These are phyloP conservation scores for Holcopasites calliopsidis DNA, from an alignment of 1,140 invertebrate species.

Conservation along the genomic window DNA sequence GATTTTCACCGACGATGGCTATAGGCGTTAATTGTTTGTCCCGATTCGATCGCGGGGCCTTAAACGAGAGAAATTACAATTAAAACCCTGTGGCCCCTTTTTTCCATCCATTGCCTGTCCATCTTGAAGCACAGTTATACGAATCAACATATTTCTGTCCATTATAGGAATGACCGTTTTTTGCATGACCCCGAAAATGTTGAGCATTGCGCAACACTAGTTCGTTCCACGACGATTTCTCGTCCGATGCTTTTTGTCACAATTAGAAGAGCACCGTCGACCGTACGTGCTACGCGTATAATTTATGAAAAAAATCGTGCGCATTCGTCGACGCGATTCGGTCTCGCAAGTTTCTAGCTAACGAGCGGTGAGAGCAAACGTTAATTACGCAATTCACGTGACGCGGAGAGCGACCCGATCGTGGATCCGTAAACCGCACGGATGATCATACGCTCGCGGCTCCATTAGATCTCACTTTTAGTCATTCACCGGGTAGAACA, in stretches of 20 bases:
- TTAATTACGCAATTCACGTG: too few species aligned
- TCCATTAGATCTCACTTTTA: too few species aligned
- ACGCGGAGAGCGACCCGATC: too few species aligned
- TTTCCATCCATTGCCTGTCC: neutral
- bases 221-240: neutral
- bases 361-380: too few species aligned
- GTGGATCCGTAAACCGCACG: too few species aligned
- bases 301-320: too few species aligned
- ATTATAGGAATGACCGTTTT: neutral
- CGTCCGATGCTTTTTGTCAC: neutral
- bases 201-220: neutral
- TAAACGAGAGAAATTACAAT: neutral
- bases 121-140: constrained; percentile 17
- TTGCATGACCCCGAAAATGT: neutral
- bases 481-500: neutral
- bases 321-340: too few species aligned
- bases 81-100: neutral
- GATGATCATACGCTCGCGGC: too few species aligned
- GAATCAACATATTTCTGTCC: neutral
- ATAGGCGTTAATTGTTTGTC: neutral
- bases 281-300: too few species aligned
- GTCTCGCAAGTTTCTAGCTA: too few species aligned
- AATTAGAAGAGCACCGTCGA: neutral
- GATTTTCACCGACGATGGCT: neutral
- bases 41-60: neutral